Evolutionary conservation across 2,888 invertebrate genomes (phyloP), one percentile per base, ranked within the genome.

Genomic region (Agrotis clavis): DNA sequence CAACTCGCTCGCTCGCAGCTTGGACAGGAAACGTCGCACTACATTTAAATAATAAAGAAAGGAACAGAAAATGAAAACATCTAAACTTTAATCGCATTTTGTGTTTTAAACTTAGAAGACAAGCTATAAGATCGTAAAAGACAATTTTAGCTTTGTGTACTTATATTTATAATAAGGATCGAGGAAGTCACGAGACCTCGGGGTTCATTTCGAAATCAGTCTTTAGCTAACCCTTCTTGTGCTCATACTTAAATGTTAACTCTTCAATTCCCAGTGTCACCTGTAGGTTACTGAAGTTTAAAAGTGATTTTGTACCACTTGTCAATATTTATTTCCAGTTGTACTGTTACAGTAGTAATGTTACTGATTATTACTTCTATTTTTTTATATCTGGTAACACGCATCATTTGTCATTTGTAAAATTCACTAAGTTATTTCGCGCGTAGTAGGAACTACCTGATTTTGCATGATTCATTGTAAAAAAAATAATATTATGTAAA

Each of bases 81-180:
- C 80, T 84, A 66, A 84, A 72, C 72, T 81, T 81, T 51, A 79
- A 74, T 74, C 71, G 86, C 92, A 93, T 93, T 88, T 88, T 84
- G 71, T 77, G 70, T 68, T 78, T 35, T 14, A 35, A 57, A 35
- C 57, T 57, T 57, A 73, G 68, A 50, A 67, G 48, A 53, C 48
- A 70, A 67, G 67, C 54, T 60, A 68, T 74, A 60, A 67, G 73
- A 65, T 68, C 79, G 67, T 85, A 86, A 91, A 92, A 92, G 89
- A 90, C 90, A 86, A 87, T 82, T 67, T 85, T 80, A 67, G 71
- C 80, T 86, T 85, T 83, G 86, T 78, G 80, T 79, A 85, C 87
- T 80, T 81, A 83, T 91, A 92, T 93, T 93, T 95, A 94, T 94
- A 92, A 90, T 79, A 83, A 88, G 88, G 88, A 87, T 87, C 68